A percentile compares a stretch with the other conserved stretches of the same genome.
Conservation (phyloP, 2,888 invertebrate species). For the Dusona sp. region DNA sequence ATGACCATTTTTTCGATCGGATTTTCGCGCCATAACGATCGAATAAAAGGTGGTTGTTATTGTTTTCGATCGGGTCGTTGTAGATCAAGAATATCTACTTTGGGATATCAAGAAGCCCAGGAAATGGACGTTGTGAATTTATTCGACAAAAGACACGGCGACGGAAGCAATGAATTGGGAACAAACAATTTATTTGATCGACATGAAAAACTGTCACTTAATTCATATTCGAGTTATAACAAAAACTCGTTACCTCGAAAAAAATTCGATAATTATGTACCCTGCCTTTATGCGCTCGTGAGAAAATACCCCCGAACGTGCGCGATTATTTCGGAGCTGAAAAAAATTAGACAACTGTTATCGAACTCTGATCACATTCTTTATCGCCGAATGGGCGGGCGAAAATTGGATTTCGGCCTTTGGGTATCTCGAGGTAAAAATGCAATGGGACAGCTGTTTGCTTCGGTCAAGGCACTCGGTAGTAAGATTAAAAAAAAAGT, state of each 20-base stretch:
- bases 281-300: constrained; percentile 19
- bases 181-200: background rate
- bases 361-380: background rate
- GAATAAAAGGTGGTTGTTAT: background rate
- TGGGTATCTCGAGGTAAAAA: background rate
- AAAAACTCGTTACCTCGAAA: background rate
- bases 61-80: background rate
- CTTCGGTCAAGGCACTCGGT: background rate
- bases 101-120: background rate
- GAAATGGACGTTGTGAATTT: background rate
- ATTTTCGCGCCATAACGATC: constrained; percentile 10
- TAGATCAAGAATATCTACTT: too few species aligned
- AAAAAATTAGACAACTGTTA: constrained; percentile 20
- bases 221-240: background rate
- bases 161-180: background rate
- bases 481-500: background rate
- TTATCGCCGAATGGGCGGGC: constrained; percentile 19
- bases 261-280: background rate
- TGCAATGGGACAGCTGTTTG: constrained; percentile 18
- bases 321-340: constrained; percentile 27
- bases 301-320: constrained; percentile 38
- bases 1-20: constrained; percentile 19
- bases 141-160: background rate
- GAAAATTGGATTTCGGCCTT: constrained; percentile 19
- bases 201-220: background rate